Percentiles rank a stretch among this genome's conserved stretches.
phyloP scores from a whole-genome alignment of 2,888 invertebrate genomes.

The Congeria kusceri region DNA sequence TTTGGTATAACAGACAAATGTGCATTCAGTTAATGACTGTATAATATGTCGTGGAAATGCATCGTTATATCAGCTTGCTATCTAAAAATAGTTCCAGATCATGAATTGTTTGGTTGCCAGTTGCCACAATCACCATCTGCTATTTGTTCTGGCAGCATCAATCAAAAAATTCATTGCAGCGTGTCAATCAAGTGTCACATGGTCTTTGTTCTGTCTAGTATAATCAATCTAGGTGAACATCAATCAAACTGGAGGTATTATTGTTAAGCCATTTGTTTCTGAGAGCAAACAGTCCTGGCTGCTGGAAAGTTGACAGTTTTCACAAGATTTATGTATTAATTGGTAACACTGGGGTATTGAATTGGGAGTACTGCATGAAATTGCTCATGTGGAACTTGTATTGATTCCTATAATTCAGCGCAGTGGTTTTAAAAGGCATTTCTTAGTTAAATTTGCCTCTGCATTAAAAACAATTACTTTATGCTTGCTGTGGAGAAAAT shows the following conservation, averaged over 20 bases:
- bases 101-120: conserved; percentile 33
- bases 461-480: too few relatives aligned
- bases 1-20: too few relatives aligned
- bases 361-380: conserved; percentile 21
- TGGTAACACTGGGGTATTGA: conserved; percentile 57
- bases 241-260: conserved; percentile 81
- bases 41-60: too few relatives aligned
- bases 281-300: conserved; percentile 80
- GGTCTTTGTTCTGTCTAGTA: conserved; percentile 81
- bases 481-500: conserved; percentile 15
- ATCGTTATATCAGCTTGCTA: too few relatives aligned
- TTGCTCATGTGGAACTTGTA: conserved; percentile 7
- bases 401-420: too few relatives aligned
- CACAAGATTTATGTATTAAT: conserved; percentile 65
- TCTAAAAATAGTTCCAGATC: too few relatives aligned
- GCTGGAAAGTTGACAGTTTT: conserved; percentile 65
- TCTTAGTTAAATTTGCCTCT: too few relatives aligned
- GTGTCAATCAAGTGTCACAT: conserved; percentile 84
- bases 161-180: conserved; percentile 82
- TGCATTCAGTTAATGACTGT: too few relatives aligned
- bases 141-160: conserved; percentile 81
- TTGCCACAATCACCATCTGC: conserved; percentile 75
- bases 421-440: too few relatives aligned
- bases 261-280: conserved; percentile 83
- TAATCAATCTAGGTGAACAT: conserved; percentile 82